A percentile compares a stretch with the other conserved stretches of the same genome.
phyloP scores from a whole-genome alignment of 1,140 invertebrate species.

The Drosophila bipectinata region DNA sequence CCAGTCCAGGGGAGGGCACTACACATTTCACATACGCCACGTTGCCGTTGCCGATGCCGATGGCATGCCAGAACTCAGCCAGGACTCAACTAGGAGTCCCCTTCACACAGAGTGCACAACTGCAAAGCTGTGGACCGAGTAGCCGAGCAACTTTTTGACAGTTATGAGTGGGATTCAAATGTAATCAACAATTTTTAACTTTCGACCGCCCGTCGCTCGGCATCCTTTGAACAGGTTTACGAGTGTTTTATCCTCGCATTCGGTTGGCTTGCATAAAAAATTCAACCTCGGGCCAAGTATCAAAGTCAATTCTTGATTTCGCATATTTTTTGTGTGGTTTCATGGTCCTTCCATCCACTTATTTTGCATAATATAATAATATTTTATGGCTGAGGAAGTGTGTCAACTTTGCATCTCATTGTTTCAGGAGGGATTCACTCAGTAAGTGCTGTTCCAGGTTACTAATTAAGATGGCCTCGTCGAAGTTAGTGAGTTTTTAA shows the following conservation, averaged over 20 bases:
- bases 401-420: conserved; percentile 39
- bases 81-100: conserved; percentile 9
- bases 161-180: conserved; percentile 80
- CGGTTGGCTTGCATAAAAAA: conserved; percentile 58
- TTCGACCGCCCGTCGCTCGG: conserved; percentile 19
- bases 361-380: conserved; percentile 65
- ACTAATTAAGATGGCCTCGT: neutral
- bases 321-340: neutral
- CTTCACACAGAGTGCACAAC: neutral
- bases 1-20: conserved; percentile 1
- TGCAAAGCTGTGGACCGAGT: neutral
- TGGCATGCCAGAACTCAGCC: conserved; percentile 17
- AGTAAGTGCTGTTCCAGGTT: neutral
- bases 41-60: conserved; percentile 35
- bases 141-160: conserved; percentile 62
- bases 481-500: neutral
- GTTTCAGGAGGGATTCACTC: too few relatives aligned
- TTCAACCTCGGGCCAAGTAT: conserved; percentile 37
- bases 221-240: conserved; percentile 32
- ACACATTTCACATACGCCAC: conserved; percentile 57
- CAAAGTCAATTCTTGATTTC: conserved; percentile 41
- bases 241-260: conserved; percentile 1
- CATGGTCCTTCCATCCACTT: neutral
- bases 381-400: conserved; percentile 57
- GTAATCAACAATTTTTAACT: conserved; percentile 71